Base-by-base conservation (phyloP, 1,140 invertebrate species). In the honey bee (Apis mellifera) region DNA sequence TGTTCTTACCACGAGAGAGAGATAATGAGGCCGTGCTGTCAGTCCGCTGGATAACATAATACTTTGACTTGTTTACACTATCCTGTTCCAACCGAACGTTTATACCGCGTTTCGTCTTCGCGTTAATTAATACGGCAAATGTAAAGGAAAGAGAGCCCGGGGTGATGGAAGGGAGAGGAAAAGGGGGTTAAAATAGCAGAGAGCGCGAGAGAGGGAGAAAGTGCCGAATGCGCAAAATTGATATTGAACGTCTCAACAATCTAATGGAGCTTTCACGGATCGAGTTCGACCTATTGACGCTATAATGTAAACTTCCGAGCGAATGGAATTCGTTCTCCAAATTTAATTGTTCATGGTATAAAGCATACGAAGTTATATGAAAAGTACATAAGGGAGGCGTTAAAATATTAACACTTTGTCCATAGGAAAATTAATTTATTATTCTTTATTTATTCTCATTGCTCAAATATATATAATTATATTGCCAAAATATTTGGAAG, bases 11-110 rank as follows among this genome's bases (percentile, higher is more conserved):
- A 48, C 83, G 84, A 88, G 75, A 88, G 72, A 88, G 72, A 86
- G 83, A 89, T 89, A 89, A 90, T 88, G 80, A 87, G 75, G 78
- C 86, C 70, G 71, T 52, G 86, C 89, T 90, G 89, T 90, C 89
- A 90, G 89, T 88, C 78, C 86, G 81, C 79, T 59, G 76, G 84
- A 90, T 90, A 90, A 90, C 87, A 89, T 90, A 89, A 90, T 90
- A 90, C 89, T 90, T 90, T 78, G 84, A 88, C 86, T 85, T 90
- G 87, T 90, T 90, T 90, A 88, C 87, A 89, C 78, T 89, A 90
- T 62, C 82, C 78, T 82, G 54, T 82, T 86, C 52, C 48, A 77
- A 60, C 79, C 19, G 26, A 74, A 74, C 62, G 54, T 82, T 85
- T 59, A 79, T 79, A 76, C 66, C 60, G 60, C 69, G 78, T 79